Evolutionary conservation across 2,113 vertebrate species (phyloP).

Genomic region (Chionis minor): DNA sequence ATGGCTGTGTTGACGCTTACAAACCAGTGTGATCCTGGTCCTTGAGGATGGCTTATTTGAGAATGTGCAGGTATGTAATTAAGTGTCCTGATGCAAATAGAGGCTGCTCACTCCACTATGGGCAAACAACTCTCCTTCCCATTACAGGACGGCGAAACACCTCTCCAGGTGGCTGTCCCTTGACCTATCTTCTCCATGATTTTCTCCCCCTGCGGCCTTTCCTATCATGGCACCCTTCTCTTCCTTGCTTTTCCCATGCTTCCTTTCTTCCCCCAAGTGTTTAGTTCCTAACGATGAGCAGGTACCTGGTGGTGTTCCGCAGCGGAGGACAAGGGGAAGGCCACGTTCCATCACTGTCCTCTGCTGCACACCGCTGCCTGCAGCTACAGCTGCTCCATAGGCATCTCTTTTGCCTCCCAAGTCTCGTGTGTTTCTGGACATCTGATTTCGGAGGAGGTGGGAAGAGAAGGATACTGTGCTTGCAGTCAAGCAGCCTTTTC

Average conservation of each 20-base stretch:
- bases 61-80: fast-evolving
- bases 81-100: neutral
- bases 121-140: neutral
- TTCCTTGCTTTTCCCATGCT: neutral
- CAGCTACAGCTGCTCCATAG: fast-evolving
- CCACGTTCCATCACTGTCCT: neutral
- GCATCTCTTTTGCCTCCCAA: neutral
- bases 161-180: neutral
- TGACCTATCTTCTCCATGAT: fast-evolving
- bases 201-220: neutral
- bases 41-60: neutral
- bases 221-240: neutral
- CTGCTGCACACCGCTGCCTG: neutral
- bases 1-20: neutral
- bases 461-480: neutral
- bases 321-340: fast-evolving
- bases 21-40: neutral
- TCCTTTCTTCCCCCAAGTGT: fast-evolving
- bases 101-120: neutral
- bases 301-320: neutral
- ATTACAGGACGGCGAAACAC: fast-evolving
- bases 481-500: neutral
- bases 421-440: neutral
- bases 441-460: neutral
- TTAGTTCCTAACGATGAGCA: fast-evolving